Evolutionary conservation across 2,888 invertebrate species (phyloP).

Genomic region (Coenonympha arcania): DNA sequence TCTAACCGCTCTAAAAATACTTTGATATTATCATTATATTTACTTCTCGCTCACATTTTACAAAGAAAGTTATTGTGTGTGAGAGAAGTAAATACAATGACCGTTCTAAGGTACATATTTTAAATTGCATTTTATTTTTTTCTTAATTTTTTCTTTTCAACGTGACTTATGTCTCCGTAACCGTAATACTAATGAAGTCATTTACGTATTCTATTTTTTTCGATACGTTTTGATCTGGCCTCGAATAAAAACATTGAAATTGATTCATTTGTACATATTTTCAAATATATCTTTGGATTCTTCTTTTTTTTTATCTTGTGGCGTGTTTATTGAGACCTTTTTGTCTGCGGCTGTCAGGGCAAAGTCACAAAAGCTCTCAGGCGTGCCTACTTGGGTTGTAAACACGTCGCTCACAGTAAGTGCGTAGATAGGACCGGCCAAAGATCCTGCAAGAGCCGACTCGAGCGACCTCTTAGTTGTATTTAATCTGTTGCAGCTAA

Average conservation of each 20-base stretch:
- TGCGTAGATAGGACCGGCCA: constrained; percentile 47
- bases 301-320: background rate
- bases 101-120: no score
- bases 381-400: constrained; percentile 74
- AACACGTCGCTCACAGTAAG: constrained; percentile 74
- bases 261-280: background rate
- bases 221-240: background rate
- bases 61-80: no score
- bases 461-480: constrained; percentile 25
- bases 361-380: constrained; percentile 71
- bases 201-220: background rate
- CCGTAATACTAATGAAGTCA: background rate
- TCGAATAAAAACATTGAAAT: background rate
- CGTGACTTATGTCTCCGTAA: background rate
- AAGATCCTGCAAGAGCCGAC: constrained; percentile 14
- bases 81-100: no score
- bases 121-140: no score
- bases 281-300: background rate
- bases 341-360: constrained; percentile 56
- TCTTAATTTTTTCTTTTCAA: background rate
- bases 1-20: no score
- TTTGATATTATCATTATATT: no score
- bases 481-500: constrained; percentile 25
- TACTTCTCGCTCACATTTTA: no score
- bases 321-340: constrained; percentile 21